Evolutionary conservation across 2,797 vertebrate species (phyloP), one percentile per base, ranked within the genome.

Genomic region (Anas bernieri): DNA sequence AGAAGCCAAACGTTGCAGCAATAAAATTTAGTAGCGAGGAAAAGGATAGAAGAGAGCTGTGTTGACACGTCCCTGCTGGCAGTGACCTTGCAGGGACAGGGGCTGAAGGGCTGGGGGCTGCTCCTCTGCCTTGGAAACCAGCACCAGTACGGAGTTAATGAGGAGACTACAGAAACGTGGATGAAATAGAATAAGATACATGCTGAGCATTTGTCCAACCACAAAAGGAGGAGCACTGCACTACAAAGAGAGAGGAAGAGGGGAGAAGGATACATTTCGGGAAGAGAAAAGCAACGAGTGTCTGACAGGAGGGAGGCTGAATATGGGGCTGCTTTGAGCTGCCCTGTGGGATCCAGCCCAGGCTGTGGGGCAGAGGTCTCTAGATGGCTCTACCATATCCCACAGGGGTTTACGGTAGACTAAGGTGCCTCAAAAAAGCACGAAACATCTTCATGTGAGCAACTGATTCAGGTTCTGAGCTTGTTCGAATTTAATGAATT

Each of bases 361-460:
- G 35, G 33, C 52, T 54, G 58, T 50, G 35, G 50, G 39, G 30
- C 59, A 83, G 22, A 6, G 22, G 26, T 33, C 43, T 55, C 43
- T n/a, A 48, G 46, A 48, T 58, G 30, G 4, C 0, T 4, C 39
- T 25, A 23, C 68, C 0, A 0, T 28, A 16, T 69, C 41, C 28
- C 48, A 26, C 23, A 2, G 80, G 15, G 28, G 6, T n/a, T 74
- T 69, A 50, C 17, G 37, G 37, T 39, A 39, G 37, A n/a, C n/a
- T n/a, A n/a, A n/a, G n/a, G n/a, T n/a, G n/a, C n/a, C n/a, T n/a
- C n/a, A n/a, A 37, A 18, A 9, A 10, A 46, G 33, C 88, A 12
- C 31, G 12, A 2, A 73, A 9, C 17, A 30, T 16, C 45, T 75
- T 62, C 12, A 33, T 2, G 28, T 31, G 23, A 62, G 64, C 52